Evolutionary conservation across 37 sponge, comb jelly and placozoan species (phyloP).

Genomic region (Aplysina aerophoba): DNA sequence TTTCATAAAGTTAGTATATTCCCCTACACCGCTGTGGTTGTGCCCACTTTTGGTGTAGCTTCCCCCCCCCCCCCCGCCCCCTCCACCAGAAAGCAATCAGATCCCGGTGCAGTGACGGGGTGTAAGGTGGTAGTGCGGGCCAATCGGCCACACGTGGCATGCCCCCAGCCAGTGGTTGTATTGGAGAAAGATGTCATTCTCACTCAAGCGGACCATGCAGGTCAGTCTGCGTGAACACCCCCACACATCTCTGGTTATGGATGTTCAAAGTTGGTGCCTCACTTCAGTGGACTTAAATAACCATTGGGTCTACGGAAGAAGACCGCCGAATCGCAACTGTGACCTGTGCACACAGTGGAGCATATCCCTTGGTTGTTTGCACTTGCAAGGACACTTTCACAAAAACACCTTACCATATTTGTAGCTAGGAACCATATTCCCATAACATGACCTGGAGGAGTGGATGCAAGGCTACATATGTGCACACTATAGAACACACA

Average conservation of each 20-base stretch:
- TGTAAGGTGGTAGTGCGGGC: background rate
- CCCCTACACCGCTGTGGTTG: background rate
- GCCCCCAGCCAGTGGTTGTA: slow-evolving; percentile 3
- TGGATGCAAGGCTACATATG: background rate
- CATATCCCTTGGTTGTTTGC: no score
- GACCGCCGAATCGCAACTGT: background rate
- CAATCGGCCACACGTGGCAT: slow-evolving; percentile 17
- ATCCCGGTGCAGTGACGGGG: background rate
- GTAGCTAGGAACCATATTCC: no score
- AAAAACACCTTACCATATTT: no score
- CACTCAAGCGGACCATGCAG: background rate
- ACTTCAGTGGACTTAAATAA: no score
- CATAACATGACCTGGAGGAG: background rate
- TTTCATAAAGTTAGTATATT: background rate
- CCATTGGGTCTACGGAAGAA: background rate
- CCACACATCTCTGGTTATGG: no score
- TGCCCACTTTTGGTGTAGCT: background rate
- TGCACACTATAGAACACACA: background rate
- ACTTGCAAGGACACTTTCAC: no score
- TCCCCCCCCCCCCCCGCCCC: background rate
- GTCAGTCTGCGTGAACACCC: slow-evolving; percentile 2
- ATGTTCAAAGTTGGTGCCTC: no score
- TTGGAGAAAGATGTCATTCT: background rate
- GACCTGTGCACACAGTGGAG: no score
- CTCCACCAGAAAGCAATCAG: slow-evolving; percentile 3